Conservation (phyloP, 1,140 invertebrate species). For the Nilaparvata lugens region DNA sequence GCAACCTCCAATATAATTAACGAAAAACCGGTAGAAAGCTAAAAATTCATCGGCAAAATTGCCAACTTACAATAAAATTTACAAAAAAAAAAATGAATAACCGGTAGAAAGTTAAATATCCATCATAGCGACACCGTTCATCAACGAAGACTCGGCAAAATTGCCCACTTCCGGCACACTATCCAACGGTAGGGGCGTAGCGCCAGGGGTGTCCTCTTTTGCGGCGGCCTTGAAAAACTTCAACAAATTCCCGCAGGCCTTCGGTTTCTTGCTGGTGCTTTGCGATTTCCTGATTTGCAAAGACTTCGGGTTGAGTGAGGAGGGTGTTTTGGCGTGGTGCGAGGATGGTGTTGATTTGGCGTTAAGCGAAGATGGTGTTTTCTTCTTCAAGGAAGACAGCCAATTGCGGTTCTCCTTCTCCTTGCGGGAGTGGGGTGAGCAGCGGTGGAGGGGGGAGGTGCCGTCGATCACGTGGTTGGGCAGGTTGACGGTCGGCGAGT, state of each 20-base stretch:
- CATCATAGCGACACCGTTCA: too few species aligned
- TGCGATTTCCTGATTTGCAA: too few species aligned
- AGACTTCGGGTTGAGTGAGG: neutral
- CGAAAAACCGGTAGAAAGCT: too few species aligned
- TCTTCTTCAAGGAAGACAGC: conserved; percentile 13
- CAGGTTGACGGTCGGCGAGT: conserved; percentile 59
- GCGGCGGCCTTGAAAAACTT: conserved; percentile 8
- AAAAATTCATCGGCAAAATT: too few species aligned
- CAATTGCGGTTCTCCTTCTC: conserved; percentile 54
- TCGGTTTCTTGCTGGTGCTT: too few species aligned
- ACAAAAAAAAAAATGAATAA: too few species aligned
- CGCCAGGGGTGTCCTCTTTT: neutral
- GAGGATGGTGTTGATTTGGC: conserved; percentile 39
- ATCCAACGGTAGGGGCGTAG: too few species aligned
- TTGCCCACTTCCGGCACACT: too few species aligned
- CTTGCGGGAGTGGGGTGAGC: conserved; percentile 55
- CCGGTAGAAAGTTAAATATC: too few species aligned
- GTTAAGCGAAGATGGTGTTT: neutral
- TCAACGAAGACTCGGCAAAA: too few species aligned
- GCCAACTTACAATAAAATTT: too few species aligned
- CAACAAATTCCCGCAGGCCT: conserved; percentile 2
- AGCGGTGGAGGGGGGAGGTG: conserved; percentile 58
- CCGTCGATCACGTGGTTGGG: conserved; percentile 69
- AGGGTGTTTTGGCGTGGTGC: neutral
- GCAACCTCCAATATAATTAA: too few species aligned